Evolutionary conservation across 2,888 invertebrate genomes (phyloP).

Genomic region (Ceriagrion tenellum): DNA sequence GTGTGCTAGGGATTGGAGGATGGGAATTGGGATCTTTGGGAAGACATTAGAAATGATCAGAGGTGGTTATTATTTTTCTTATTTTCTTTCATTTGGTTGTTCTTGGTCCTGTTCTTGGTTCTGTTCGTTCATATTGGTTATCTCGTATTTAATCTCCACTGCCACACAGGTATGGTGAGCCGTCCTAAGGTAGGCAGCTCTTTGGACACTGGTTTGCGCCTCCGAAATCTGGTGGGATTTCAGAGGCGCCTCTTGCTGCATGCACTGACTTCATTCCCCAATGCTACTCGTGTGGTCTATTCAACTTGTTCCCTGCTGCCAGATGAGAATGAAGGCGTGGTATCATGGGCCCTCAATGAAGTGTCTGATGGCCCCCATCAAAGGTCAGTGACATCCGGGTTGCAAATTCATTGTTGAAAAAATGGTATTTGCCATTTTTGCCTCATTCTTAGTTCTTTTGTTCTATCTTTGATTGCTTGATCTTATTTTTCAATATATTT

Average conservation of each 20-base stretch:
- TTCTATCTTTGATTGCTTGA: too few species aligned
- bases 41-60: too few species aligned
- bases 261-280: constrained; percentile 91
- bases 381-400: not conserved
- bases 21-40: too few species aligned
- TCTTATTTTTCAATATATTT: too few species aligned
- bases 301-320: constrained; percentile 96
- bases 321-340: constrained; percentile 96
- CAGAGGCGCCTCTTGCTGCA: constrained; percentile 92
- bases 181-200: not conserved
- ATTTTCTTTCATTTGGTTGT: too few species aligned
- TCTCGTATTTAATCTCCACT: not conserved
- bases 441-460: too few species aligned
- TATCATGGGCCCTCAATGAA: constrained; percentile 84
- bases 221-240: constrained; percentile 78
- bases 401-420: not conserved
- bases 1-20: too few species aligned
- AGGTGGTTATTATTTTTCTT: too few species aligned
- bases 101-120: too few species aligned
- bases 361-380: not conserved
- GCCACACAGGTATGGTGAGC: not conserved
- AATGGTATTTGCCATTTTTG: too few species aligned
- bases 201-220: constrained; percentile 70
- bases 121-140: too few species aligned
- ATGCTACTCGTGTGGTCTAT: constrained; percentile 92